Base-by-base conservation (phyloP, 2,888 invertebrate species). In the Lasioglossum figueresi region DNA sequence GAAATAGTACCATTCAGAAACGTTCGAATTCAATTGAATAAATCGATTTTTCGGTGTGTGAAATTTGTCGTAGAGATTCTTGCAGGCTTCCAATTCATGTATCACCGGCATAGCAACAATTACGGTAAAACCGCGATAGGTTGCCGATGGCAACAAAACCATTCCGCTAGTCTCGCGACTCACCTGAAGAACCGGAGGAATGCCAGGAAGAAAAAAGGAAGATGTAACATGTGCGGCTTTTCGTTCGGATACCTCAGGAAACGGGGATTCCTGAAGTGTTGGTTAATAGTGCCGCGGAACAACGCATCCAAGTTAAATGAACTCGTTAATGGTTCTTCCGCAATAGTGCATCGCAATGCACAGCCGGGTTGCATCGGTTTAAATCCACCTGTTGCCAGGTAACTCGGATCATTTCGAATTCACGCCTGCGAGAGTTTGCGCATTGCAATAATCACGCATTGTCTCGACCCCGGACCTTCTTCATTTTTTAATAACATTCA, bases 261-360 rank as follows among this genome's bases (percentile, higher is more conserved):
- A 84, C 85, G 70, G 31, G 56, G 75, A 85, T 85, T 77, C 79
- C 66, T 75, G 14, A 16, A 23, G 45, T 71, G 63, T 77, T 80
- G 71, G 78, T 48, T 80, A 85, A 86, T 82, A 82, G 80, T 77
- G 48, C 76, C 75, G 66, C 74, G 76, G 85, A 85, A 79, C 66
- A 76, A 66, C 70, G 81, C 43, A 71, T 66, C 72, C 77, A 82
- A 82, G 86, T 82, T 80, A 86, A 86, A 86, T 86, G 85, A 86
- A 86, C 86, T 86, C 82, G 86, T 86, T 85, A 85, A 86, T 86
- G 82, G 86, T 86, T 82, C 86, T 77, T 85, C 85, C 85, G 68
- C 76, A 48, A 80, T 84, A 80, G 77, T n/a, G 74, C 80, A 77
- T 77, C 76, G 66, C 80, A 66, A 68, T 43, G 84, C 48, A 80